These are phyloP conservation scores for Campoplex nolae DNA, from an alignment of 2,888 invertebrate genomes.

Conservation along the genomic window DNA sequence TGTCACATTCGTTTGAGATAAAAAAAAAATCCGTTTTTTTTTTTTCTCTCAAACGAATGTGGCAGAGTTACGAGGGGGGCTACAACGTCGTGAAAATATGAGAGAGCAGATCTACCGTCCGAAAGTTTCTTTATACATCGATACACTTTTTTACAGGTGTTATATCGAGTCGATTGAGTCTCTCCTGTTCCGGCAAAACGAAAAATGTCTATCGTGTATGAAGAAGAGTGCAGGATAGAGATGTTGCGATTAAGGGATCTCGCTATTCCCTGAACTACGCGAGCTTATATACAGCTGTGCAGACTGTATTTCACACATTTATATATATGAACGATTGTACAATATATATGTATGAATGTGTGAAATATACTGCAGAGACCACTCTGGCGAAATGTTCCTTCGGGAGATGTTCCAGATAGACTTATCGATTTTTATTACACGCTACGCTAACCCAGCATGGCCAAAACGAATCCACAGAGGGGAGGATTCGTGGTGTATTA, in stretches of 20 bases:
- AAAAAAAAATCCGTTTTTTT: neutral
- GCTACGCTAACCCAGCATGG: slow-evolving; percentile 1
- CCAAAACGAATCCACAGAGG: slow-evolving; percentile 9
- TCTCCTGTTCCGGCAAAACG: slow-evolving; percentile 39
- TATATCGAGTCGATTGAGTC: slow-evolving; percentile 59
- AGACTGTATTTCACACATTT: slow-evolving; percentile 4
- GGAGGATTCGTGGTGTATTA: slow-evolving; percentile 59
- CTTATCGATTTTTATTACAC: slow-evolving; percentile 74
- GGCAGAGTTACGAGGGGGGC: neutral
- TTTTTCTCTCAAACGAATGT: neutral
- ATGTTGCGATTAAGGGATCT: slow-evolving; percentile 8
- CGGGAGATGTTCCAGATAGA: slow-evolving; percentile 71
- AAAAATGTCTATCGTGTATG: slow-evolving; percentile 44
- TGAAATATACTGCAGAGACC: slow-evolving; percentile 35
- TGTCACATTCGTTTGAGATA: neutral
- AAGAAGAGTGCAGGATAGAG: slow-evolving; percentile 20
- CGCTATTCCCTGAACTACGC: slow-evolving; percentile 34
- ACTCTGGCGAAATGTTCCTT: slow-evolving; percentile 61
- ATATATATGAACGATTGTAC: slow-evolving; percentile 21
- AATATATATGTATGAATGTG: neutral
- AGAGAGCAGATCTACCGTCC: neutral
- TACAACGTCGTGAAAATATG: neutral
- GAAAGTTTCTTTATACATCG: slow-evolving; percentile 1
- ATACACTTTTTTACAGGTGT: neutral
- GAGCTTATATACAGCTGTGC: slow-evolving; percentile 38